phyloP scores from a whole-genome alignment of 2,113 vertebrate species.

The Gymnobelideus leadbeateri region DNA sequence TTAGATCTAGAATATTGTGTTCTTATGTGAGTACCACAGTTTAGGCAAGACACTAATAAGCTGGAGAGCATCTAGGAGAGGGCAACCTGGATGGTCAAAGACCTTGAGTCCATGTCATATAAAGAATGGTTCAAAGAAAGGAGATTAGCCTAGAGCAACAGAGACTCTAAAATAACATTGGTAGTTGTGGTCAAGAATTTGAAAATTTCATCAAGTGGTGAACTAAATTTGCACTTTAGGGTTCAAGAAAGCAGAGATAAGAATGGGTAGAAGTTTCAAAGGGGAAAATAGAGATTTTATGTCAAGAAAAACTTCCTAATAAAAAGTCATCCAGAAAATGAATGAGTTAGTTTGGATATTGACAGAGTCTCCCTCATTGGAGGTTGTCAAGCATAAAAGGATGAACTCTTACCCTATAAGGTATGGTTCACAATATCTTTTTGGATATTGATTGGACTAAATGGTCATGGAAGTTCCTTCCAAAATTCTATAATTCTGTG shows the following conservation, averaged over 20 bases:
- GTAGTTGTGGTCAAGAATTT: neutral
- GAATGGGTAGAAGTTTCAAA: neutral
- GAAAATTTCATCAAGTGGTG: neutral
- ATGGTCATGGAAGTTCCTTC: neutral
- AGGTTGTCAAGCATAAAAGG: neutral
- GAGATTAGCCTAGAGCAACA: neutral
- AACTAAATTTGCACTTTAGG: neutral
- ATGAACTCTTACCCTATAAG: neutral
- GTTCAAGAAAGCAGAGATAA: neutral
- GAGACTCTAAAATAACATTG: neutral
- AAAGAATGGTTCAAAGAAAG: neutral
- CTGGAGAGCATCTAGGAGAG: neutral
- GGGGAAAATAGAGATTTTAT: neutral
- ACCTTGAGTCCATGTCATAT: neutral
- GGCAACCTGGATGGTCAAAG: neutral
- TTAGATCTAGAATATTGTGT: neutral
- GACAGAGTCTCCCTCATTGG: neutral
- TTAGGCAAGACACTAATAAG: neutral
- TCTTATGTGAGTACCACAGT: neutral
- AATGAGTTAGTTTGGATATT: neutral
- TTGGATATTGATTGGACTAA: neutral
- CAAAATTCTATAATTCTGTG: neutral
- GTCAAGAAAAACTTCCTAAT: neutral
- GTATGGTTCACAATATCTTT: neutral
- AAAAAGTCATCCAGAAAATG: neutral